These are phyloP conservation scores for Diarsia rubi DNA, from an alignment of 2,888 invertebrate genomes.

Conservation along the genomic window DNA sequence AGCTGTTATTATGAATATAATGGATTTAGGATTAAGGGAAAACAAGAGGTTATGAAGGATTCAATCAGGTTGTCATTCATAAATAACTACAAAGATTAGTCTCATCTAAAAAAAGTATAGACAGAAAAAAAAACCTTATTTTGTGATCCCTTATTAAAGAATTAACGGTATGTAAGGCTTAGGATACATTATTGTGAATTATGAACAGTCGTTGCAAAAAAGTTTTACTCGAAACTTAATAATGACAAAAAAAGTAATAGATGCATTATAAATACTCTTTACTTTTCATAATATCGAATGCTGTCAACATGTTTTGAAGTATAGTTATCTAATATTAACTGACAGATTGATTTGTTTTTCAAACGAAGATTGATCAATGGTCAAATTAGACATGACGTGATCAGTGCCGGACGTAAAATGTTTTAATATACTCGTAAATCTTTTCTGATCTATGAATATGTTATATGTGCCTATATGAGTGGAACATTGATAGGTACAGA, in stretches of 20 bases:
- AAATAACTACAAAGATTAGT: neutral
- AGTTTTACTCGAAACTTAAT: neutral
- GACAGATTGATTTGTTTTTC: conserved; percentile 70
- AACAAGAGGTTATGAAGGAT: neutral
- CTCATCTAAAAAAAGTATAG: neutral
- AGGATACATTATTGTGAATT: neutral
- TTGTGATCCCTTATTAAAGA: too few species aligned
- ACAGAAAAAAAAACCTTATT: neutral
- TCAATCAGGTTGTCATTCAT: neutral
- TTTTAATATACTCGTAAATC: conserved; percentile 65
- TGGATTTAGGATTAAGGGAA: neutral
- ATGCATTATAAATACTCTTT: conserved; percentile 9
- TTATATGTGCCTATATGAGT: conserved; percentile 30
- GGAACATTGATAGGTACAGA: conserved; percentile 19
- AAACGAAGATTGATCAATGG: conserved; percentile 63
- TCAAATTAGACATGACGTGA: conserved; percentile 64
- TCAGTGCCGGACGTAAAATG: conserved; percentile 56
- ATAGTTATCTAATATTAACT: conserved; percentile 67
- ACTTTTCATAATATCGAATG: conserved; percentile 34
- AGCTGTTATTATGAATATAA: neutral
- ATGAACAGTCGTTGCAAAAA: conserved; percentile 16
- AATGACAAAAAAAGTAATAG: neutral
- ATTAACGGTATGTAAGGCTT: neutral
- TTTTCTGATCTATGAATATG: conserved; percentile 49
- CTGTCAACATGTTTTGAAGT: conserved; percentile 68